These are phyloP conservation scores for Peromyscus nudipes DNA, from an alignment of 2,797 vertebrate species.

Conservation along the genomic window DNA sequence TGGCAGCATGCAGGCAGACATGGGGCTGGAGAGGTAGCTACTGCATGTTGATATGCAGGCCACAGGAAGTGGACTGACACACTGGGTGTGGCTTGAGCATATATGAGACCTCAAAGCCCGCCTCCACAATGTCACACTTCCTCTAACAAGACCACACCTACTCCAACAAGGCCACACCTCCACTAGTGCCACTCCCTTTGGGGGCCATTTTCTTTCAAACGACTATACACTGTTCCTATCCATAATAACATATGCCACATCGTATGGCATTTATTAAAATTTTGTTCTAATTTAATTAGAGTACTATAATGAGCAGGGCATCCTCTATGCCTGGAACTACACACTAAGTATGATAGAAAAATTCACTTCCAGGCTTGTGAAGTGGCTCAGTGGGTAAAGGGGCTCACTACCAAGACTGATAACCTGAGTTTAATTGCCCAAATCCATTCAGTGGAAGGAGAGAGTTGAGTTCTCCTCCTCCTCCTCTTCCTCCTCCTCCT, in stretches of 20 bases:
- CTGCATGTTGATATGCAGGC: no score
- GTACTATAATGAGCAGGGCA: neutral
- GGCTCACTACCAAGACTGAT: neutral
- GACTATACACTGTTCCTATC: neutral
- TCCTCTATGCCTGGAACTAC: neutral
- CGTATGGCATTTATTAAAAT: neutral
- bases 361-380: neutral
- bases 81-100: no score
- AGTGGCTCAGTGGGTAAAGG: neutral
- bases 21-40: no score
- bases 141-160: no score
- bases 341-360: neutral
- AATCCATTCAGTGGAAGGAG: neutral
- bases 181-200: no score
- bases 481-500: no score
- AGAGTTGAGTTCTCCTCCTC: neutral
- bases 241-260: neutral
- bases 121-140: no score
- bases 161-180: no score
- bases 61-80: no score
- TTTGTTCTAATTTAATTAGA: conserved; percentile 38
- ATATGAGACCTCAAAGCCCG: no score
- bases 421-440: neutral
- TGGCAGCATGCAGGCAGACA: no score
- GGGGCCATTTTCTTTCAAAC: no score